Evolutionary conservation across 1,140 invertebrate genomes (phyloP), one percentile per base, ranked within the genome.

Genomic region (Drosophila pallidifrons): DNA sequence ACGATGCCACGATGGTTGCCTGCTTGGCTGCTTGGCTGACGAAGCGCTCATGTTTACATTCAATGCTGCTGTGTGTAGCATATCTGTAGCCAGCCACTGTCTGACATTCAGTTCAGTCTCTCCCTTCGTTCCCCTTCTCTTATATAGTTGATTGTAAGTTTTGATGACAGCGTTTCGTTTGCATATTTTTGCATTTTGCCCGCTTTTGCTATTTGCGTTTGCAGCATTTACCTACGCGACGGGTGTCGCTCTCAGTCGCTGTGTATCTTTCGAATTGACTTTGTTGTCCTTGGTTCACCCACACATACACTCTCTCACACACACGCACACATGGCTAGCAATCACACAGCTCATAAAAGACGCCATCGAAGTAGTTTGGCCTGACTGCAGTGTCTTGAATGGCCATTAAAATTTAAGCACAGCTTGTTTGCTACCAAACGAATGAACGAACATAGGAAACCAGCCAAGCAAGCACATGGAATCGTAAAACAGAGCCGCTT

Each of bases 321-420:
- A 15, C 15, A 59, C 41, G 30, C 32, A 61, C 67, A 69, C 60
- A 78, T 69, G 46, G 46, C n/a, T 8, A 30, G 57, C 83, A 87
- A 88, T 87, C 83, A 83, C 80, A 87, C 83, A 87, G 85, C 83
- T 89, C 83, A 87, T 87, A 87, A 87, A 87, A 87, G 85, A 83
- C 73, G 77, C 83, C 65, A 28, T 54, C 65, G 49, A 47, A 69
- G 41, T 47, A 47, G 54, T 71, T 25, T 75, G 75, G 51, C 38
- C 55, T 80, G 52, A 51, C 71, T 60, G 55, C 51, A 58, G 66
- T 73, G 46, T 77, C 81, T 81, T 86, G 85, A 86, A 81, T 77
- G 78, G 77, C 72, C 83, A 87, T 87, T 87, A 88, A 88, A 87
- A 88, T 88, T 87, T 80, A 80, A 87, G 83, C 82, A 87, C 82